These are phyloP conservation scores for Mustela nigripes DNA, from an alignment of 2,113 vertebrate genomes.

Conservation along the genomic window DNA sequence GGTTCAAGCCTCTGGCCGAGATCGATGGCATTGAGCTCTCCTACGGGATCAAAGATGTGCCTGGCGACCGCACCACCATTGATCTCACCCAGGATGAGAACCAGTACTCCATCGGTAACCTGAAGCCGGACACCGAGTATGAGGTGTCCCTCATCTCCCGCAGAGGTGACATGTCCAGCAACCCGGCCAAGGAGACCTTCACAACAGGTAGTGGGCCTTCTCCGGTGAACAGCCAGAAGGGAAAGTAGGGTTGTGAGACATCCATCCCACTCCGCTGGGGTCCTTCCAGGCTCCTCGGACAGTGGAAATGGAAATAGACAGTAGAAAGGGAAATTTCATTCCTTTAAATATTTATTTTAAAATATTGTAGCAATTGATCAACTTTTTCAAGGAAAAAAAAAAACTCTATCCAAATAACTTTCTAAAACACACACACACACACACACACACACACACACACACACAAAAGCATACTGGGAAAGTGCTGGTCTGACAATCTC, in stretches of 20 bases:
- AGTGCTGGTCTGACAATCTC: background rate
- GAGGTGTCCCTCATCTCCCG: conserved; percentile 93
- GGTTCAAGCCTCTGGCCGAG: conserved; percentile 95
- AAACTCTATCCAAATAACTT: background rate
- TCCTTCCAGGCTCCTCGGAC: background rate
- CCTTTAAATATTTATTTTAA: background rate
- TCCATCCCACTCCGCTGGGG: fast-evolving
- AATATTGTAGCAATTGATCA: background rate
- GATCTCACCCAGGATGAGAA: conserved; percentile 93
- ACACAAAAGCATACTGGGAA: background rate
- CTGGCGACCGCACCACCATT: conserved; percentile 90
- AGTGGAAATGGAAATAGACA: background rate
- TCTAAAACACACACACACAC: background rate
- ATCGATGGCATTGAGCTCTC: conserved; percentile 93
- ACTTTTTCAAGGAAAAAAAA: conserved; percentile 5
- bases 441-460: too few species aligned
- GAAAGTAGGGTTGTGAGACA: background rate
- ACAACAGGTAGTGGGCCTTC: conserved; percentile 90
- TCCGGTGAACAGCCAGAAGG: too few species aligned
- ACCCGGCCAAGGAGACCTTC: conserved; percentile 92
- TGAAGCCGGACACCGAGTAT: conserved; percentile 94
- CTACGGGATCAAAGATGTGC: conserved; percentile 90
- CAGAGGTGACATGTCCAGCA: conserved; percentile 91
- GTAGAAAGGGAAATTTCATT: background rate
- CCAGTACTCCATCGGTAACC: conserved; percentile 94